These are phyloP conservation scores for Argopecten irradians DNA, from an alignment of 1,140 invertebrate genomes.

Conservation along the genomic window DNA sequence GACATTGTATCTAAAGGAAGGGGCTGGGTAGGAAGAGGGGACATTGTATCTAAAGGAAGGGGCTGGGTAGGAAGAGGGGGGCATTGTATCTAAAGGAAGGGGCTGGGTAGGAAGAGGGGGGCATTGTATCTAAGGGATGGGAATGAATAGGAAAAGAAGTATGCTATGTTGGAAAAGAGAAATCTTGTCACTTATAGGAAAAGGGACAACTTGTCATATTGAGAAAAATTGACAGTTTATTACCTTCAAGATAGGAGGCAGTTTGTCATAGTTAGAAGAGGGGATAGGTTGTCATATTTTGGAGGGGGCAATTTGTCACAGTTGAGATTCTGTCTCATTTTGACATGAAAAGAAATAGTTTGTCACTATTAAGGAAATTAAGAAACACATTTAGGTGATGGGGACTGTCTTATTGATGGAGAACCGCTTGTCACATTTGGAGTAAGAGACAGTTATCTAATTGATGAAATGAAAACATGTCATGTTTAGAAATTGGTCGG, in stretches of 20 bases:
- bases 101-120: not conserved
- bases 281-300: not conserved
- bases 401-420: too few species aligned
- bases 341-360: not conserved
- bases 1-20: too few species aligned
- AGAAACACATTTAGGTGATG: not conserved
- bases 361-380: not conserved
- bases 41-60: not conserved
- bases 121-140: not conserved
- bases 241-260: not conserved
- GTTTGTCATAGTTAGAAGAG: not conserved
- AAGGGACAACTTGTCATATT: not conserved
- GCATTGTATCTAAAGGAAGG: not conserved
- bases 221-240: not conserved
- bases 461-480: too few species aligned
- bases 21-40: too few species aligned
- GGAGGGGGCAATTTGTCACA: not conserved
- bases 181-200: not conserved
- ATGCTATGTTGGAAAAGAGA: too few species aligned
- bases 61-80: not conserved
- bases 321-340: not conserved
- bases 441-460: not conserved
- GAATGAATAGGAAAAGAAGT: too few species aligned
- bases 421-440: not conserved
- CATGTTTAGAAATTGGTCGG: too few species aligned